Evolutionary conservation across 2,113 vertebrate genomes (phyloP), one percentile per base, ranked within the genome.

Genomic region (Nansenia antarctica): DNA sequence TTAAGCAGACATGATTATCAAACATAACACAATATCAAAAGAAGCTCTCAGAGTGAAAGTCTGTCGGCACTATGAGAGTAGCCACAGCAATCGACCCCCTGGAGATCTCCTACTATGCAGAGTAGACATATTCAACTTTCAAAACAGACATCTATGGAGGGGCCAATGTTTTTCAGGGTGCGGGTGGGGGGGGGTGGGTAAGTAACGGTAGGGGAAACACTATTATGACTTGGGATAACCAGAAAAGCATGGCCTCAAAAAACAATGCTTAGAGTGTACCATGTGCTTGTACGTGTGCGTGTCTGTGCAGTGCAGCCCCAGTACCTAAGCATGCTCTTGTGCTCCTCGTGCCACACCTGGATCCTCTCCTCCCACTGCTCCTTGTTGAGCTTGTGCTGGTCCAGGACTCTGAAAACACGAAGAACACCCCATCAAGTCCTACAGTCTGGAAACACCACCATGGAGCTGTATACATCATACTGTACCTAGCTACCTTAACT

Each of bases 301-400:
- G 49, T 32, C 55, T 29, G 27, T 34, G 54, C 20, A 61, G 45
- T 67, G 52, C 27, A n/a, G 12, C 29, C 20, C 42, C 0, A 47
- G 73, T 93, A 99, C 98, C 97, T 96, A 67, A 99, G 94, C 96
- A 99, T 98, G 84, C 97, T 88, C 69, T 97, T 94, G 86, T 99
- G 98, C 12, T 99, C 98, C 75, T 99, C 96, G 1, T 99, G 97
- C 98, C 98, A 99, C 75, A 98, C 96, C 78, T 99, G 98, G 91
- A 99, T 99, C 78, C 98, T 92, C 81, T 99, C 97, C 78, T 99
- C 98, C 98, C 98, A 99, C 74, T 99, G 98, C 77, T 99, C 98
- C 81, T 98, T 99, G 83, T 94, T 96, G 76, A 99, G 94, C 66
- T 98, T 99, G 86, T 99, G 98, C 86, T 99, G 98, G 74, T 99